Evolutionary conservation across 2,888 invertebrate genomes (phyloP).

Genomic region (Chloroclystis v-ata): DNA sequence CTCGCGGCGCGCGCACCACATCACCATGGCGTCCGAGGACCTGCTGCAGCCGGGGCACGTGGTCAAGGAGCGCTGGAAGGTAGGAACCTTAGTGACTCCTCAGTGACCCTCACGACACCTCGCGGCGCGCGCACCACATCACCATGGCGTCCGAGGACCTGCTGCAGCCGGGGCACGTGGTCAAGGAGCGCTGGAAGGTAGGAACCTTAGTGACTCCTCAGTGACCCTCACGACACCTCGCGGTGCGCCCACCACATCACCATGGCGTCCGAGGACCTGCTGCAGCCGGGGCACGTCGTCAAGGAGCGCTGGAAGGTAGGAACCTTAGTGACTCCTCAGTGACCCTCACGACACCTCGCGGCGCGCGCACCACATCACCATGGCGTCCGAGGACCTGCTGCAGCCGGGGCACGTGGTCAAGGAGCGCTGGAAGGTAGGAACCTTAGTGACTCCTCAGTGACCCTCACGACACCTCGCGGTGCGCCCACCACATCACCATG

Average conservation of each 20-base stretch:
- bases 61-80: slow-evolving; percentile 99
- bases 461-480: too few species aligned
- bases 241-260: slow-evolving; percentile 81
- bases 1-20: slow-evolving; percentile 77
- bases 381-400: slow-evolving; percentile 94
- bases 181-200: slow-evolving; percentile 99
- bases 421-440: not conserved
- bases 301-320: not conserved
- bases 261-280: slow-evolving; percentile 94
- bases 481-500: slow-evolving; percentile 85
- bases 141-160: slow-evolving; percentile 96
- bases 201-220: too few species aligned
- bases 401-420: slow-evolving; percentile 85
- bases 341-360: too few species aligned
- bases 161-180: slow-evolving; percentile 96
- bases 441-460: too few species aligned
- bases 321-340: too few species aligned
- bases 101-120: too few species aligned
- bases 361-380: slow-evolving; percentile 82
- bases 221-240: too few species aligned
- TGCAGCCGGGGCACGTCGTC: slow-evolving; percentile 87
- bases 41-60: slow-evolving; percentile 97
- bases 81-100: too few species aligned
- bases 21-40: slow-evolving; percentile 95
- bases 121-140: slow-evolving; percentile 80